phyloP scores from a whole-genome alignment of 2,888 invertebrate genomes.

The Spisula subtruncata region DNA sequence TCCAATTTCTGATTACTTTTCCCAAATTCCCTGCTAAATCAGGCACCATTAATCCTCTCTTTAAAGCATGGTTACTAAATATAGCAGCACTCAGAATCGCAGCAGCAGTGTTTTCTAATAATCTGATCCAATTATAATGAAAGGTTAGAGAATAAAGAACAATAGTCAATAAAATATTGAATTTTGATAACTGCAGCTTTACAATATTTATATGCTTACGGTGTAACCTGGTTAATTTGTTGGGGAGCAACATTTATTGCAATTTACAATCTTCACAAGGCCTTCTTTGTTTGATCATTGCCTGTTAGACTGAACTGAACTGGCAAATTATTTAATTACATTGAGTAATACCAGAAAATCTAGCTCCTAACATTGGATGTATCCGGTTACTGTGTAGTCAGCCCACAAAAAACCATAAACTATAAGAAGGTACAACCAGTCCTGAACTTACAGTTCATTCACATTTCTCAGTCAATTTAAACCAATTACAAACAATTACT shows the following conservation, averaged over 20 bases:
- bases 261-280: background rate
- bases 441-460: background rate
- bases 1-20: background rate
- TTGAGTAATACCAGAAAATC: constrained; percentile 23
- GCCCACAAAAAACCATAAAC: constrained; percentile 9
- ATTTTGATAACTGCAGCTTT: constrained; percentile 43
- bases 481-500: constrained; percentile 2
- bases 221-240: constrained; percentile 2
- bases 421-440: background rate
- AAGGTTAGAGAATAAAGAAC: constrained; percentile 36
- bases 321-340: constrained; percentile 6
- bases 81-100: constrained; percentile 28
- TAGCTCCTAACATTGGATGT: background rate
- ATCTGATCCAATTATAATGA: constrained; percentile 34
- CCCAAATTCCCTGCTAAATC: background rate
- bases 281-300: background rate
- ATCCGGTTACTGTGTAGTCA: background rate
- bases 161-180: constrained; percentile 50
- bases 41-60: background rate
- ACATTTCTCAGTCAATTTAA: constrained; percentile 23
- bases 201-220: background rate
- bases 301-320: background rate
- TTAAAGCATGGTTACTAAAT: constrained; percentile 32
- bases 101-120: constrained; percentile 24
- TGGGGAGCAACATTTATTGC: background rate